These are phyloP conservation scores for Caenorhabditis doughertyi DNA, from an alignment of 2,888 invertebrate species.

Conservation along the genomic window DNA sequence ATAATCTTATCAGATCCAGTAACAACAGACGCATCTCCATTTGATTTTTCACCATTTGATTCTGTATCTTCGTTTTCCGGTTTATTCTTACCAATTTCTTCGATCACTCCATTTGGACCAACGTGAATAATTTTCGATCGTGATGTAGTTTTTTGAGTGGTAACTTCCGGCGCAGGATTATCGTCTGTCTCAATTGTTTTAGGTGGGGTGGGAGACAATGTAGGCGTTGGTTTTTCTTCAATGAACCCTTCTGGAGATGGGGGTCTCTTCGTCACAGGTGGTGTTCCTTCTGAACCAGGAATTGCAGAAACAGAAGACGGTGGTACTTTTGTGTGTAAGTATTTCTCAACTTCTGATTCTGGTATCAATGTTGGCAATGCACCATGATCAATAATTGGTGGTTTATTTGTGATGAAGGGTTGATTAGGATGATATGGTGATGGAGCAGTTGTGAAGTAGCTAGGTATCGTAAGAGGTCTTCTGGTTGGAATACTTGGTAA, in stretches of 20 bases:
- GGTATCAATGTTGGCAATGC: constrained; percentile 44
- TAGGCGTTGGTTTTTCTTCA: constrained; percentile 41
- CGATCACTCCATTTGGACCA: constrained; percentile 52
- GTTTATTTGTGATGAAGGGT: constrained; percentile 1
- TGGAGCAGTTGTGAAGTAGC: constrained; percentile 22
- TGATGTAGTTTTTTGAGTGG: constrained; percentile 35
- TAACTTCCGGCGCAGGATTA: constrained; percentile 28
- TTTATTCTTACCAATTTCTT: not conserved
- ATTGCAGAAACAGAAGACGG: not conserved
- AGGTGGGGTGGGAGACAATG: constrained; percentile 7
- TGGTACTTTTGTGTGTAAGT: constrained; percentile 36
- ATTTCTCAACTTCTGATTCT: constrained; percentile 39
- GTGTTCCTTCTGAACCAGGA: not conserved
- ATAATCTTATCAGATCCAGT: constrained; percentile 32
- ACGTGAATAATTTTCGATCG: constrained; percentile 57
- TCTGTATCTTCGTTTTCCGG: not conserved
- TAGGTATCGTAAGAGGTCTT: constrained; percentile 43
- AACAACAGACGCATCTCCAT: not conserved
- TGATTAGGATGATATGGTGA: constrained; percentile 8
- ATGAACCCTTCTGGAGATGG: constrained; percentile 48
- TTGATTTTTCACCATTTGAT: not conserved
- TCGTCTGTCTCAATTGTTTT: constrained; percentile 14
- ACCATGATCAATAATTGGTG: constrained; percentile 4
- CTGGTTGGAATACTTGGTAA: constrained; percentile 31
- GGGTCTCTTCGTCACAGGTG: constrained; percentile 6